Percentiles rank a stretch among this genome's conserved stretches.
Conservation (phyloP, 1,140 invertebrate genomes). For the Bombus difficillimus region DNA sequence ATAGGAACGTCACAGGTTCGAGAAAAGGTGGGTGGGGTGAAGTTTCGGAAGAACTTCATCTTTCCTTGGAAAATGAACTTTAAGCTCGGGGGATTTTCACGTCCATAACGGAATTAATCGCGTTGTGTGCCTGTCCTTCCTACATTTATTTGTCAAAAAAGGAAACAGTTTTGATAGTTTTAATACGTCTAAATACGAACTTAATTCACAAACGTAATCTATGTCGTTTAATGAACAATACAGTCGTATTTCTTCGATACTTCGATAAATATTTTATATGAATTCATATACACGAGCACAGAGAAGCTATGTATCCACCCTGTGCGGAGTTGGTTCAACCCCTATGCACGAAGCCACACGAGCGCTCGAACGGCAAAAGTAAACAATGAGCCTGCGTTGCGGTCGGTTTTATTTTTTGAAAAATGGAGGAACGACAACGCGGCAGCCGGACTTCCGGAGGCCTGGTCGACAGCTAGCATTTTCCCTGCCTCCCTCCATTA, state of each 20-base stretch:
- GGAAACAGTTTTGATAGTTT: too few species aligned
- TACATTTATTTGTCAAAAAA: neutral
- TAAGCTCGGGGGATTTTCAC: conserved; percentile 15
- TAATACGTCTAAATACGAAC: too few species aligned
- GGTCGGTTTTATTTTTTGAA: conserved; percentile 80
- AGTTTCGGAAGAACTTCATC: neutral
- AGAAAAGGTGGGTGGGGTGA: neutral
- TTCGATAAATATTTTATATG: neutral
- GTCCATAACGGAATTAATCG: conserved; percentile 10
- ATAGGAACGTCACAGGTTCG: neutral
- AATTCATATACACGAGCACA: neutral
- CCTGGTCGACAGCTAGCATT: conserved; percentile 59
- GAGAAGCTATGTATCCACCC: conserved; percentile 11
- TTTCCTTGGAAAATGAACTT: conserved; percentile 22
- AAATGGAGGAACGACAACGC: conserved; percentile 78
- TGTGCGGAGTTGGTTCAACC: conserved; percentile 37
- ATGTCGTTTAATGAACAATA: neutral
- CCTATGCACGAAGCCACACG: conserved; percentile 42
- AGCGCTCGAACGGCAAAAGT: conserved; percentile 62
- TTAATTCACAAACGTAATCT: too few species aligned
- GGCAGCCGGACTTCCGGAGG: conserved; percentile 79
- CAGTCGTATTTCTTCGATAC: neutral
- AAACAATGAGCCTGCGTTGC: conserved; percentile 77
- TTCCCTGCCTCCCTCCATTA: conserved; percentile 39
- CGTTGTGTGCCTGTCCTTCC: neutral